Evolutionary conservation across 2,888 invertebrate genomes (phyloP), one percentile per base, ranked within the genome.

Genomic region (Alloscopus bannaensis): DNA sequence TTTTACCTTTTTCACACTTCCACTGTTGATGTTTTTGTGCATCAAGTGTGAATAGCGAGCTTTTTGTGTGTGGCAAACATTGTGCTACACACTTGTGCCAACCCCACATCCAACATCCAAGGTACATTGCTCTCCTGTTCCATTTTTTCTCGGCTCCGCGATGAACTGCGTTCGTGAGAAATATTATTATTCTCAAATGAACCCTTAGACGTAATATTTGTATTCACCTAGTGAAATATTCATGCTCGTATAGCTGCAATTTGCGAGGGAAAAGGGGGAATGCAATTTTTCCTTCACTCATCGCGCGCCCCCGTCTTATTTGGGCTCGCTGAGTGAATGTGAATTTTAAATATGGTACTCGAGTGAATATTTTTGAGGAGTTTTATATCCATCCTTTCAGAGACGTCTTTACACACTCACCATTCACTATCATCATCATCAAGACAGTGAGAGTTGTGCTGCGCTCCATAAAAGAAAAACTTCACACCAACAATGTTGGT

Each of bases 321-420:
- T n/a, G 55, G 18, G 26, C 13, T 55, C 55, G 28, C 20, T 11
- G 26, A 28, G 28, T 55, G 55, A 55, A 26, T 55, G 28, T 55
- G 55, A 55, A 55, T 55, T 55, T 55, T 55, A 24, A 55, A 55
- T 55, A 55, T 55, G 47, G 47, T 6, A 47, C 47, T 47, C 47
- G n/a, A 47, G 47, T 47, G 47, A 47, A 47, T 47, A n/a, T n/a
- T n/a, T 47, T 6, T 47, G n/a, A 6, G n/a, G n/a, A 47, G 47
- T 47, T 36, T 36, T 36, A 13, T 36, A 36, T 36, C 36, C 13
- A 8, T 36, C 13, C 13, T 36, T 36, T 6, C 13, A 36, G n/a
- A n/a, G n/a, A n/a, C n/a, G n/a, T n/a, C n/a, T n/a, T n/a, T n/a
- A n/a, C n/a, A n/a, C n/a, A n/a, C n/a, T n/a, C n/a, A n/a, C n/a